Base-by-base conservation (phyloP, 2,113 vertebrate genomes). In the Octodon degus region DNA sequence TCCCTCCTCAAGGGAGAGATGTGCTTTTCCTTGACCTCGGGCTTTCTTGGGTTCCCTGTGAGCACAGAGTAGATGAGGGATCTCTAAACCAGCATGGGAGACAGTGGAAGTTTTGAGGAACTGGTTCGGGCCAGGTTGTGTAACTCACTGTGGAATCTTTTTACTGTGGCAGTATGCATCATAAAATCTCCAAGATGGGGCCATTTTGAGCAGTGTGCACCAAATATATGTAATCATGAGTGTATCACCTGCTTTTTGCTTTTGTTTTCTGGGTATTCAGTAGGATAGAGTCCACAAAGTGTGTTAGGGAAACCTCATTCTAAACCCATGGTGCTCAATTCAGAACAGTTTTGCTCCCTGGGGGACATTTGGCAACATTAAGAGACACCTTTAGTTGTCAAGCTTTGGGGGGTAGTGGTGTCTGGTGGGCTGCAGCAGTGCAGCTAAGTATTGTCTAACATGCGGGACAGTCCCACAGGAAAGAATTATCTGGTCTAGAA, bases 121-220 rank as follows among this genome's bases (percentile, higher is more conserved):
- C 4, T 86, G 43, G 25, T 72, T 50, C 77, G 4, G 27, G 62
- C 50, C 62, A 50, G 16, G 25, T 58, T 82, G n/a, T 79, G 20
- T 43, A 53, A 77, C 37, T 89, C n/a, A 89, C 72, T 77, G 24
- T 16, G 53, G 47, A 79, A 65, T 87, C 37, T 88, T 50, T 88
- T 70, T 63, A 67, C 62, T 89, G 55, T 68, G 53, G 67, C 47
- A 22, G 47, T 40, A 16, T 34, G 4, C 47, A 65, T 67, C 68
- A 30, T 86, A 47, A 72, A 86, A 76, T 58, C 20, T 85, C 79
- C 55, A 53, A 86, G 37, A 62, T 84, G 72, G 37, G 22, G 16
- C 40, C 58, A 60, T 80, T 94, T n/a, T 70, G n/a, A 91, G 43
- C 86, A 93, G 11, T 93, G 65, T 90, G 86, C 91, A n/a, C 79